phyloP scores from a whole-genome alignment of 1,140 invertebrate genomes.

The Hyposmocoma kahamanoa region DNA sequence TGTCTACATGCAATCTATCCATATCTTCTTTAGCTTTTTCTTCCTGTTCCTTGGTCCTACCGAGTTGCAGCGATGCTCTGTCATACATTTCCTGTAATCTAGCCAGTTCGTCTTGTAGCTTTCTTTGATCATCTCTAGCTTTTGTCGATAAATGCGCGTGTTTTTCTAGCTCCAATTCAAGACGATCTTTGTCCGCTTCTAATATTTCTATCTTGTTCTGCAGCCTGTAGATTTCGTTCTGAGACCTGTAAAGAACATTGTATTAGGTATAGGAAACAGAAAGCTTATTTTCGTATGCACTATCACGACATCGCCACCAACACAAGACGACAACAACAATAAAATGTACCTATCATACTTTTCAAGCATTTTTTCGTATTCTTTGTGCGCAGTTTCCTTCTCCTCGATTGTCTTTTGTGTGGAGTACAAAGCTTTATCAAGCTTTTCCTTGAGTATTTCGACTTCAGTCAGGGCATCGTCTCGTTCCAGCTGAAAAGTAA shows the following conservation, averaged over 20 bases:
- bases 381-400: slow-evolving; percentile 89
- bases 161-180: slow-evolving; percentile 91
- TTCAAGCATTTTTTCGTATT: slow-evolving; percentile 93
- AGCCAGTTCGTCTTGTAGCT: slow-evolving; percentile 88
- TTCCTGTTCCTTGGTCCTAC: slow-evolving; percentile 90
- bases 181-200: slow-evolving; percentile 88
- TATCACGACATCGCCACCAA: slow-evolving; percentile 34
- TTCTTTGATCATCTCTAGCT: slow-evolving; percentile 88
- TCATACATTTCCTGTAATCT: slow-evolving; percentile 92
- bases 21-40: slow-evolving; percentile 93
- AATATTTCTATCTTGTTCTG: slow-evolving; percentile 90
- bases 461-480: slow-evolving; percentile 90
- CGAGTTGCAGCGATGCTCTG: slow-evolving; percentile 86
- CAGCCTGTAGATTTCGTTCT: slow-evolving; percentile 90
- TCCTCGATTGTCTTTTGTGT: slow-evolving; percentile 90
- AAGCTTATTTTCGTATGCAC: slow-evolving; percentile 5
- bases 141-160: slow-evolving; percentile 85
- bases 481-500: slow-evolving; percentile 82
- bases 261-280: slow-evolving; percentile 5
- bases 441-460: slow-evolving; percentile 90
- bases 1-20: slow-evolving; percentile 84
- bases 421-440: slow-evolving; percentile 88
- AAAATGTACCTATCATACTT: slow-evolving; percentile 90
- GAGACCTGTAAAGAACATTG: slow-evolving; percentile 76
- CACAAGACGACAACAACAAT: slow-evolving; percentile 58